Conservation (phyloP, 2,113 vertebrate species). For the Cyphomyrus plagiostoma region DNA sequence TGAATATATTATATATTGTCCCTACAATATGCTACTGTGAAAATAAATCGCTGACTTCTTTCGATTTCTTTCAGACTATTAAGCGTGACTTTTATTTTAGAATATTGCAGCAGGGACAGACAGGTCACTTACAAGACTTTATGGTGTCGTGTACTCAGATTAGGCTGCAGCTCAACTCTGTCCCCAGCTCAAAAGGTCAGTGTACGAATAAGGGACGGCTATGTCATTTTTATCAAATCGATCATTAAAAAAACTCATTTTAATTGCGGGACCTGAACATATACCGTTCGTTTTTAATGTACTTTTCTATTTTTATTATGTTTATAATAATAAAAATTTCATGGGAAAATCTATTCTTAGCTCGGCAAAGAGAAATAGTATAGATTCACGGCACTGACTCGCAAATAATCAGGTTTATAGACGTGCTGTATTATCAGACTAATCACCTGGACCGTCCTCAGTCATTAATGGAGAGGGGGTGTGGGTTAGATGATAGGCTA, state of each 20-base stretch:
- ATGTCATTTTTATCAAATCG: not conserved
- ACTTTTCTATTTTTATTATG: not conserved
- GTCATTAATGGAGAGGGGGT: not conserved
- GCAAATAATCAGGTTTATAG: not conserved
- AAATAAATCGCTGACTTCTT: not conserved
- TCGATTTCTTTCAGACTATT: not conserved
- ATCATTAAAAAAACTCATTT: not conserved
- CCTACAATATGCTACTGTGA: not conserved
- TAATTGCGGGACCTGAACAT: not conserved
- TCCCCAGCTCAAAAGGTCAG: not conserved
- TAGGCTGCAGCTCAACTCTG: not conserved
- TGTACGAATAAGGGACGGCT: not conserved
- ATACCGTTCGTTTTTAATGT: not conserved
- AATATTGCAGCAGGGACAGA: not conserved
- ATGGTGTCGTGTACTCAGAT: not conserved
- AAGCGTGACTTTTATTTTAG: not conserved
- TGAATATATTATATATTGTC: not conserved
- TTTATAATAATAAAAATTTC: not conserved
- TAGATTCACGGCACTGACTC: not conserved
- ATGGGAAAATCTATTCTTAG: not conserved
- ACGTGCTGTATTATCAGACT: not conserved
- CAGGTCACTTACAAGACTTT: not conserved
- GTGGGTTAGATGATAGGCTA: not conserved
- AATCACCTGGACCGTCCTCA: not conserved
- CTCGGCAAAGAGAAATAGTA: not conserved